Evolutionary conservation across 2,797 vertebrate species (phyloP).

Genomic region (Pseudochromis fuscus): DNA sequence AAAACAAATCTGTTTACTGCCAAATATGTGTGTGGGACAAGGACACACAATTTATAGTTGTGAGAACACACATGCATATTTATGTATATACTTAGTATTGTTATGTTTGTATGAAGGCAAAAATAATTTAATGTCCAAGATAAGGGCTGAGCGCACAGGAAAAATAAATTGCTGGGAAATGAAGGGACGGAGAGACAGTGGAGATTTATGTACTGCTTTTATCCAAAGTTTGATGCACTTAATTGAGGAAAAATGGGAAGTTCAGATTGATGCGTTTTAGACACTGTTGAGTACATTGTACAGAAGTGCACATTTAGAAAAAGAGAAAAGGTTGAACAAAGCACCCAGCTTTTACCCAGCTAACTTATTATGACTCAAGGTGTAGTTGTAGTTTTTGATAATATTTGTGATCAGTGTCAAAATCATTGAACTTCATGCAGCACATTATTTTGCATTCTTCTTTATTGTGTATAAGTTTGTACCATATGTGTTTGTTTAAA

Average conservation of each 20-base stretch:
- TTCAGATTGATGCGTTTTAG: neutral
- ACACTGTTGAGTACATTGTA: neutral
- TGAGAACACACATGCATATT: too few relatives aligned
- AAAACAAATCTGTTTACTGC: neutral
- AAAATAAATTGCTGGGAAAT: constrained; percentile 5
- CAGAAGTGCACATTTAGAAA: neutral
- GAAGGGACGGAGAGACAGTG: constrained; percentile 8
- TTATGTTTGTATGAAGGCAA: constrained; percentile 1
- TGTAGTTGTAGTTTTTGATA: neutral
- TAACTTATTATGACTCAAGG: neutral
- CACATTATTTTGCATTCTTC: neutral
- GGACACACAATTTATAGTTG: too few relatives aligned
- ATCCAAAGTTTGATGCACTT: neutral
- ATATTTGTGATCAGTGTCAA: neutral
- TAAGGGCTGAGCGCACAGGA: neutral
- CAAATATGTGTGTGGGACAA: too few relatives aligned
- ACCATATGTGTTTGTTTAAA: neutral
- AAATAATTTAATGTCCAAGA: neutral
- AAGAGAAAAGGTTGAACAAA: neutral
- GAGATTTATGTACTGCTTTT: constrained; percentile 1
- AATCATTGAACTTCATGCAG: neutral
- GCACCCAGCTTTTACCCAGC: neutral
- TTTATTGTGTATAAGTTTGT: neutral
- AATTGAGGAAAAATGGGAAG: neutral
- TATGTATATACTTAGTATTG: constrained; percentile 14